Conservation (phyloP, 1,140 invertebrate species). For the Wasmannia auropunctata region DNA sequence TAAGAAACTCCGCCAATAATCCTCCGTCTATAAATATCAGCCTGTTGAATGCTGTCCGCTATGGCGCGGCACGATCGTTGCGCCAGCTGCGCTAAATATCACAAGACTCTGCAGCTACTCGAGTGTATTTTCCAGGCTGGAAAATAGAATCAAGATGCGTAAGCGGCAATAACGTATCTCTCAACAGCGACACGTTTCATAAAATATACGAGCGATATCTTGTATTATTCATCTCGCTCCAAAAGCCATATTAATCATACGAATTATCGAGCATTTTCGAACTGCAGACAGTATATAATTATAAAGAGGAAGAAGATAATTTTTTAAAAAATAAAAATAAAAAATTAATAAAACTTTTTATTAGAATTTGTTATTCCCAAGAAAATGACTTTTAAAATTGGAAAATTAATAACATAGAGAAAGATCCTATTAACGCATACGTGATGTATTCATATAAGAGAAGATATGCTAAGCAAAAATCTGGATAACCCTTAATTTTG, state of each 20-base stretch:
- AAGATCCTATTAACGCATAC: too few species aligned
- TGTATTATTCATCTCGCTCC: background rate
- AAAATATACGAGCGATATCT: background rate
- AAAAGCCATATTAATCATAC: background rate
- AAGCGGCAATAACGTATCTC: background rate
- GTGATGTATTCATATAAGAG: too few species aligned
- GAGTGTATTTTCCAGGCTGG: slow-evolving; percentile 58
- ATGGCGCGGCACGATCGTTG: slow-evolving; percentile 62
- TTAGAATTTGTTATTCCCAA: too few species aligned
- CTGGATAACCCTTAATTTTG: too few species aligned
- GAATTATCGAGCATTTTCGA: background rate
- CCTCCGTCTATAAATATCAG: slow-evolving; percentile 81
- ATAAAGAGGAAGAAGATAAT: background rate
- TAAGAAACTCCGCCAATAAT: slow-evolving; percentile 73
- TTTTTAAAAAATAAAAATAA: background rate
- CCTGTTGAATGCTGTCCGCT: slow-evolving; percentile 78
- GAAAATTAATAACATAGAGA: too few species aligned
- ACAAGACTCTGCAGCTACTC: background rate
- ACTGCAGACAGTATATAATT: background rate
- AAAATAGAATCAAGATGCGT: slow-evolving; percentile 16
- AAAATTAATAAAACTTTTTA: background rate
- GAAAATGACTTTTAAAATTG: too few species aligned
- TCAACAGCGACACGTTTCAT: background rate
- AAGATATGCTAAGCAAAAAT: too few species aligned
- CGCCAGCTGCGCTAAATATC: slow-evolving; percentile 67